These are phyloP conservation scores for Onchidella celtica DNA, from an alignment of 2,888 invertebrate genomes.

Conservation along the genomic window DNA sequence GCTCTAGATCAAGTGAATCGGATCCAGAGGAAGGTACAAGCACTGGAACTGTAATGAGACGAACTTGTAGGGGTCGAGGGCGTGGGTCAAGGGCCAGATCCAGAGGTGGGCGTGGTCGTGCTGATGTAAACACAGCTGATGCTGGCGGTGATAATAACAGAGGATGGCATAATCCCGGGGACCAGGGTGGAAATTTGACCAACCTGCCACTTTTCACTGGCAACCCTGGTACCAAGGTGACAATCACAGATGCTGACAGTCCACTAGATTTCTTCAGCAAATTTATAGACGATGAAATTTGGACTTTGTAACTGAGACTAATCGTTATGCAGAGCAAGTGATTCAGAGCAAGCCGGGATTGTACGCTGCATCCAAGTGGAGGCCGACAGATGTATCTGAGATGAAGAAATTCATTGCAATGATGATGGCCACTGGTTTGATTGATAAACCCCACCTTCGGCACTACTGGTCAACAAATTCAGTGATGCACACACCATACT, in stretches of 20 bases:
- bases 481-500: background rate
- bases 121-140: background rate
- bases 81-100: background rate
- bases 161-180: background rate
- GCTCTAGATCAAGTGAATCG: background rate
- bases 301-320: background rate
- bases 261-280: background rate
- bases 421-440: background rate
- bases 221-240: background rate
- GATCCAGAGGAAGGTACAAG: background rate
- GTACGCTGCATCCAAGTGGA: background rate
- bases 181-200: background rate
- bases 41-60: background rate
- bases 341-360: background rate
- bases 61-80: background rate
- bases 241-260: background rate
- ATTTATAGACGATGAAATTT: background rate
- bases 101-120: background rate
- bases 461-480: background rate
- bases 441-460: background rate
- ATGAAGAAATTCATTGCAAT: conserved; percentile 19
- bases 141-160: background rate
- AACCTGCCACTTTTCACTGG: background rate
- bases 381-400: background rate
- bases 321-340: background rate